Evolutionary conservation across 1,140 invertebrate species (phyloP).

Genomic region (Hetaerina americana): DNA sequence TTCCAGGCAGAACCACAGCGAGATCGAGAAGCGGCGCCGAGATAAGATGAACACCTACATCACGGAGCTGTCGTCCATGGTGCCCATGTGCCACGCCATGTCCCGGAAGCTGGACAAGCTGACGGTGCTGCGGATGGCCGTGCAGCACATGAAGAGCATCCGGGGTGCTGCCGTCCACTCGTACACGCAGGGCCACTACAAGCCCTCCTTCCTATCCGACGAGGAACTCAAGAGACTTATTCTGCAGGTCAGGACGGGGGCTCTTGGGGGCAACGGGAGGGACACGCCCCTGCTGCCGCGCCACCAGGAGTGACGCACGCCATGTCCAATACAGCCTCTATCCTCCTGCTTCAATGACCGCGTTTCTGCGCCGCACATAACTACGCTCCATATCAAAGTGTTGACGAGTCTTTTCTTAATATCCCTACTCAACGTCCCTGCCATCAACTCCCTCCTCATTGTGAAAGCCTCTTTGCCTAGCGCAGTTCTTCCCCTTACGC

Average conservation of each 20-base stretch:
- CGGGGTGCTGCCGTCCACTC: constrained; percentile 55
- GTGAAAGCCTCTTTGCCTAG: no score
- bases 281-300: no score
- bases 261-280: no score
- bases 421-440: no score
- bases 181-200: constrained; percentile 68
- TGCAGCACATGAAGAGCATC: constrained; percentile 79
- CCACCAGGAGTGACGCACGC: no score
- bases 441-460: no score
- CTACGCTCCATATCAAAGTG: no score
- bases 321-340: no score
- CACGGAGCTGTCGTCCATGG: constrained; percentile 74
- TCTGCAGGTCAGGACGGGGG: constrained; percentile 39
- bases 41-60: constrained; percentile 97
- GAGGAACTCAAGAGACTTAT: constrained; percentile 75
- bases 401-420: no score
- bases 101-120: constrained; percentile 86
- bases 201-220: constrained; percentile 78
- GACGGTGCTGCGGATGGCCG: constrained; percentile 85
- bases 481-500: no score
- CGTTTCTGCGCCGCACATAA: no score
- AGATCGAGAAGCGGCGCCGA: constrained; percentile 84
- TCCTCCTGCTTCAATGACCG: no score
- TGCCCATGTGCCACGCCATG: constrained; percentile 89
- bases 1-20: constrained; percentile 81